Evolutionary conservation across 2,888 invertebrate species (phyloP), one percentile per base, ranked within the genome.

Genomic region (Ennomos quercinarius): DNA sequence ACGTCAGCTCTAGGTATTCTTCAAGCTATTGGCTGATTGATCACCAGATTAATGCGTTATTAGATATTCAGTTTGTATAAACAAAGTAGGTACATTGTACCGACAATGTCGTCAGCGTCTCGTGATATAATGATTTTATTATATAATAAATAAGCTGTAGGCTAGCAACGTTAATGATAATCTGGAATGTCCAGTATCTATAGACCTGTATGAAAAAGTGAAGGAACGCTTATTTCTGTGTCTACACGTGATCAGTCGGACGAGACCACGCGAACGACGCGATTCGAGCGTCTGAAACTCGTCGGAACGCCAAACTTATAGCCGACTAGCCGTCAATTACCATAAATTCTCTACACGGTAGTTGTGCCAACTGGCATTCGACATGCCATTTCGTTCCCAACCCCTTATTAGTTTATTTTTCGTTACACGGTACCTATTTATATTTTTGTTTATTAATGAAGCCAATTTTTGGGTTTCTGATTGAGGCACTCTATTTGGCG

Each of bases 301-400:
- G 63, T 42, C 53, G 52, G 8, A 51, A 41, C 53, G 47, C 49
- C 46, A 53, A 39, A 71, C 65, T 61, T 56, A 62, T 67, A 60
- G 44, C 8, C n/a, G n/a, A 17, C 11, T 11, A 46, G 11, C 36
- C 50, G 47, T 61, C 60, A 66, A 68, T 69, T 65, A 68, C 70
- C 71, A 69, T 70, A 75, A 71, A 76, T 74, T 71, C 68, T 62
- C 68, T 56, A 70, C 63, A 59, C 63, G 61, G 61, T 68, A 64
- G 68, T 77, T 67, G 80, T 86, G 86, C 86, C 86, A 85, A 83
- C 81, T 84, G 84, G 85, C 84, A 84, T 74, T 67, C 72, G 64
- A 47, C 61, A 63, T 68, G 66, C 73, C n/a, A n/a, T n/a, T n/a
- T n/a, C n/a, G 77, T 74, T 76, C 75, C 70, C 70, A 67, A 68